Evolutionary conservation across 2,888 invertebrate genomes (phyloP), one percentile per base, ranked within the genome.

Genomic region (Eurois occulta): DNA sequence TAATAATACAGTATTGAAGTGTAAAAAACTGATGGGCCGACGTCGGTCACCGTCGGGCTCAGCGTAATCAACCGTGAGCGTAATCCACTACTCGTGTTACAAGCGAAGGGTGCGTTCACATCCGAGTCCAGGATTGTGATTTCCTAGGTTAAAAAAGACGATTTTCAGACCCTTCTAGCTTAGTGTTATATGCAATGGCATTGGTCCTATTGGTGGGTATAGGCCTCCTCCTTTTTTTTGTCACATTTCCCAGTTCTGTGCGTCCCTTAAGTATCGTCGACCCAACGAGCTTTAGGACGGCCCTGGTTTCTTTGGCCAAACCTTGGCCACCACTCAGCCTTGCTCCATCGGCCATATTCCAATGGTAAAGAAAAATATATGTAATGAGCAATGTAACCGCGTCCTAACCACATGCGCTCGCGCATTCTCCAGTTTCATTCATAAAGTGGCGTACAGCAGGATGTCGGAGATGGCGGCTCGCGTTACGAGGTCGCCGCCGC

Each of bases 361-460:
- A 0, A 58, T 6, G 60, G 60, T 21, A 11, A 62, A 35, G 1
- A 35, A 11, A 21, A 4, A 35, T 5, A 10, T 1, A 11, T 0
- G 3, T 3, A 52, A 52, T 32, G 11, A 13, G 73, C 80, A 82
- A 43, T 82, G 24, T 79, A 72, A 66, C 38, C 74, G 69, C 78
- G 71, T 18, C 83, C 77, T 79, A 76, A 72, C 24, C 58, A 11
- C 48, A 16, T 87, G 89, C 88, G 87, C 89, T 68, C 43, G 84
- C 86, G 88, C 83, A 85, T 85, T 91, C 87, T 92, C 92, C 86
- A 77, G 87, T 93, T 93, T 90, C 93, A 91, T 91, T 90, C 89
- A 90, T 92, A 90, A 92, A 90, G 87, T 89, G 90, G 86, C 80
- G 87, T 89, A 77, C 78, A 86, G 88, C 89, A 88, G 92, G 91